These are phyloP conservation scores for Tokudaia tokunoshimensis DNA, from an alignment of 2,797 vertebrate genomes.

Conservation along the genomic window DNA sequence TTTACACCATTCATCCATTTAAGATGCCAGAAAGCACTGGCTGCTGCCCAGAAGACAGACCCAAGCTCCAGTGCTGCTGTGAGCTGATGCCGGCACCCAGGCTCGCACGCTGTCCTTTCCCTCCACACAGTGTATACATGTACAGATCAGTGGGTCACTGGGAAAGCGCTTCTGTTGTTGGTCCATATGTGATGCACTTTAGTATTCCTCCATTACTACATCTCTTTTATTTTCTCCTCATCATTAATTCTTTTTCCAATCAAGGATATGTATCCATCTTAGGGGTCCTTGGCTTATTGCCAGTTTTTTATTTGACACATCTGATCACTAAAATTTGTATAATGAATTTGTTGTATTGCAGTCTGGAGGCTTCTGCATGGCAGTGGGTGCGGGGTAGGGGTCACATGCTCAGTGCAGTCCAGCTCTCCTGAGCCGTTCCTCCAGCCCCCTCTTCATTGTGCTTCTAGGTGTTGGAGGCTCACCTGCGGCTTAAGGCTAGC, in stretches of 20 bases:
- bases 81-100: neutral
- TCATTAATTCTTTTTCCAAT: slow-evolving; percentile 21
- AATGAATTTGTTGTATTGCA: slow-evolving; percentile 8
- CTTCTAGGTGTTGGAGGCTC: slow-evolving; percentile 38
- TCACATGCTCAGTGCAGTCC: neutral
- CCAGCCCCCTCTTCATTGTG: neutral
- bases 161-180: neutral
- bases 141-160: slow-evolving; percentile 14
- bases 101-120: neutral
- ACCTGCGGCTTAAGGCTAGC: neutral
- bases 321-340: slow-evolving; percentile 13
- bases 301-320: slow-evolving; percentile 26
- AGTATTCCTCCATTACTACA: slow-evolving; percentile 34
- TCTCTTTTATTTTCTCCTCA: slow-evolving; percentile 42
- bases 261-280: slow-evolving; percentile 11
- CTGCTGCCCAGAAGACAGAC: neutral
- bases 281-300: slow-evolving; percentile 1
- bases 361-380: neutral
- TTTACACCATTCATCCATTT: neutral
- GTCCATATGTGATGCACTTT: neutral
- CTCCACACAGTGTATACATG: neutral
- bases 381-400: neutral
- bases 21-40: neutral
- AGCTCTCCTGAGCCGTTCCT: no score
- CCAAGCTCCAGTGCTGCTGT: no score